Conservation (phyloP, 2,113 vertebrate species). For the Nycticryphes semicollaris region DNA sequence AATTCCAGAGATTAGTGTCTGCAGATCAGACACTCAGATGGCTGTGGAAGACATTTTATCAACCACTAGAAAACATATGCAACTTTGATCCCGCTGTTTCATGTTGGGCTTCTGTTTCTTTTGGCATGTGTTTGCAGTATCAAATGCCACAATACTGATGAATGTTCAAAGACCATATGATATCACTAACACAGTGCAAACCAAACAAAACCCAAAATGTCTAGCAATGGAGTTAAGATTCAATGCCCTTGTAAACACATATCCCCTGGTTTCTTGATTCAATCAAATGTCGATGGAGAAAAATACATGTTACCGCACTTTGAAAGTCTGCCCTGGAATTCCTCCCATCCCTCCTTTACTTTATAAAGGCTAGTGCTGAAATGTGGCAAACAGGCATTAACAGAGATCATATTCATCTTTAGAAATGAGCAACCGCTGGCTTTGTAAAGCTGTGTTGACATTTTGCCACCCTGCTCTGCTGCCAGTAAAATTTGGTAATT, state of each 20-base stretch:
- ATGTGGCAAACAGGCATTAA: conserved; percentile 49
- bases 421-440: conserved; percentile 57
- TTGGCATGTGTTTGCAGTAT: conserved; percentile 13
- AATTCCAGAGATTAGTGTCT: conserved; percentile 66
- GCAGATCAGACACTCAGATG: conserved; percentile 50
- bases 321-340: background rate
- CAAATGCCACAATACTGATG: conserved; percentile 7
- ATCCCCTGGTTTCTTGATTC: background rate
- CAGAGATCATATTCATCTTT: conserved; percentile 63
- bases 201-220: background rate
- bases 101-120: conserved; percentile 18
- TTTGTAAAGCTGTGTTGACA: conserved; percentile 65
- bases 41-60: background rate
- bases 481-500: conserved; percentile 72
- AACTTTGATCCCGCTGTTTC: conserved; percentile 46
- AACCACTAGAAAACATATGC: conserved; percentile 45
- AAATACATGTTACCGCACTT: conserved; percentile 50
- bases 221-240: background rate
- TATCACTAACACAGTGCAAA: background rate
- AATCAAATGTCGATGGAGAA: conserved; percentile 39
- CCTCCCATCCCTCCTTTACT: background rate
- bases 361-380: conserved; percentile 39
- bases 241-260: background rate
- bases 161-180: background rate
- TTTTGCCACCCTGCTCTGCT: conserved; percentile 58